Conservation (phyloP, 2,888 invertebrate species). For the Calliopum simillimum region DNA sequence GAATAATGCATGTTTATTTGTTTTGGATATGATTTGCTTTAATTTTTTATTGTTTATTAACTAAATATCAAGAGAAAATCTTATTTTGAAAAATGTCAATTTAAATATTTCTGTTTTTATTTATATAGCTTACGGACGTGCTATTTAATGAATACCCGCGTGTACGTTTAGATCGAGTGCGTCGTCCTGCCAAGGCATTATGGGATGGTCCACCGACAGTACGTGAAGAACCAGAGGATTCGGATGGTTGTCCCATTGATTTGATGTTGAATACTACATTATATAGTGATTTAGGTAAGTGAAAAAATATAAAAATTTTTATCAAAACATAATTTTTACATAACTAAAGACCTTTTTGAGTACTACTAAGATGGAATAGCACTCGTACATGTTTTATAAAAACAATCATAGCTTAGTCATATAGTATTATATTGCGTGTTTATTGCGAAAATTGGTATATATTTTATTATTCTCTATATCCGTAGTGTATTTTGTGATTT, state of each 20-base stretch:
- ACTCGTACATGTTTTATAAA: no score
- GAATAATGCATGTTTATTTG: background rate
- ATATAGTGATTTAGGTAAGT: constrained; percentile 67
- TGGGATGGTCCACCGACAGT: constrained; percentile 73
- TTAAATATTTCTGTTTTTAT: constrained; percentile 14
- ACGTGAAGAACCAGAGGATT: constrained; percentile 73
- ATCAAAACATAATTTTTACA: no score
- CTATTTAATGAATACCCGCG: constrained; percentile 70
- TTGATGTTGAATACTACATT: constrained; percentile 65
- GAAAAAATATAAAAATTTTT: no score
- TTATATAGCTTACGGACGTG: constrained; percentile 63
- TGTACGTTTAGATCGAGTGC: constrained; percentile 76
- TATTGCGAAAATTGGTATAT: no score
- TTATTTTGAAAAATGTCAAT: background rate
- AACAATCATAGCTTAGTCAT: no score
- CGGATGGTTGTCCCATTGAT: constrained; percentile 64
- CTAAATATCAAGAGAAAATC: no score
- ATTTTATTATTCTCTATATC: no score
- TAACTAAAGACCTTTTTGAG: no score
- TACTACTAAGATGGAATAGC: no score
- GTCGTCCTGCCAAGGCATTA: constrained; percentile 69
- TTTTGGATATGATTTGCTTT: constrained; percentile 6
- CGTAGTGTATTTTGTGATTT: no score
- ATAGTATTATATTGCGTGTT: no score
- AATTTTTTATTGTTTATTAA: constrained; percentile 1